Percentiles rank a stretch among this genome's conserved stretches.
These are phyloP conservation scores for Vidua macroura DNA, from an alignment of 2,113 vertebrate genomes.

Conservation along the genomic window DNA sequence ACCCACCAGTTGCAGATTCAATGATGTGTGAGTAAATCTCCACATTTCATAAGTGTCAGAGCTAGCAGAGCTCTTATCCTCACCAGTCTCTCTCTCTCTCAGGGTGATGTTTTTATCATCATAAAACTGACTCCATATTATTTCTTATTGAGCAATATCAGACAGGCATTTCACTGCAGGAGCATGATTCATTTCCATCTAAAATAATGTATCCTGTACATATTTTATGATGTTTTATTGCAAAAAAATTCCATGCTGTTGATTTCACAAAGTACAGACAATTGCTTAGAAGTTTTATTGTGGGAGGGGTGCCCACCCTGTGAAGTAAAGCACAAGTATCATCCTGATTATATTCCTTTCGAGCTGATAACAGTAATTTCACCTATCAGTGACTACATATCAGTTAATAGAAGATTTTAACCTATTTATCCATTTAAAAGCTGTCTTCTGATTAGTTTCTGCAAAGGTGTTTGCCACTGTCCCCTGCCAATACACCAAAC, in stretches of 20 bases:
- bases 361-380: neutral
- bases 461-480: neutral
- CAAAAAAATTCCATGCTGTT: neutral
- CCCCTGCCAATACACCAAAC: neutral
- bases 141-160: constrained; percentile 2
- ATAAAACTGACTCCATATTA: constrained; percentile 26
- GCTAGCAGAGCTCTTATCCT: neutral
- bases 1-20: neutral
- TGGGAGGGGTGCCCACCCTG: neutral
- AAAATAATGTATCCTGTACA: constrained; percentile 3
- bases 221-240: neutral
- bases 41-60: neutral
- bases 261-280: neutral
- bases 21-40: neutral
- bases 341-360: neutral
- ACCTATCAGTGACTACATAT: neutral
- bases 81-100: neutral
- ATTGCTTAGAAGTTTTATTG: neutral
- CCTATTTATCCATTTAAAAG: neutral
- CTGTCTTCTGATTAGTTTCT: neutral
- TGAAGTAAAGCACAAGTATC: neutral
- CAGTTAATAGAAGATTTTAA: neutral
- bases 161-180: neutral
- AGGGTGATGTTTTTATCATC: constrained; percentile 2
- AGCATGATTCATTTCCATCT: neutral